These are phyloP conservation scores for Urophycis tenuis DNA, from an alignment of 2,797 vertebrate species.

Conservation along the genomic window DNA sequence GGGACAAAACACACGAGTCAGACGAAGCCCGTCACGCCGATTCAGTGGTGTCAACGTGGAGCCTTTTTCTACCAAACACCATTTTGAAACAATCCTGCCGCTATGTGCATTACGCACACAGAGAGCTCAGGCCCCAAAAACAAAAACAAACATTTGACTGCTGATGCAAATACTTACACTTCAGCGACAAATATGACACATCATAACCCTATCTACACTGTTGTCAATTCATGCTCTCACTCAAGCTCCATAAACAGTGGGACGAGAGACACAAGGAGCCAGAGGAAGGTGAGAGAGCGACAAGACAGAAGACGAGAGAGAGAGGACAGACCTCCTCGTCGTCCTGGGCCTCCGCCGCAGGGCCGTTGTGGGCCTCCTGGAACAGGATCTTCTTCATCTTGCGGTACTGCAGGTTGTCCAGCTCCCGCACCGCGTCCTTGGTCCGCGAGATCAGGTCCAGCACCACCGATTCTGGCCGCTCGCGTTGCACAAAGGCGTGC, in stretches of 20 bases:
- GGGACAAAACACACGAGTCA: neutral
- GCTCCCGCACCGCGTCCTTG: conserved; percentile 95
- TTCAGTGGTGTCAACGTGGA: neutral
- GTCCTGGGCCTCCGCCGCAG: conserved; percentile 87
- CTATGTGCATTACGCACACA: neutral
- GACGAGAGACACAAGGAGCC: neutral
- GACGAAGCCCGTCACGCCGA: too few species aligned
- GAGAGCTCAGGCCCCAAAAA: too few species aligned
- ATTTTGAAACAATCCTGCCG: too few species aligned
- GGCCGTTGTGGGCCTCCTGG: conserved; percentile 95
- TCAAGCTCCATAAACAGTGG: neutral
- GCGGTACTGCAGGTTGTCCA: conserved; percentile 98
- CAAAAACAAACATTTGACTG: neutral
- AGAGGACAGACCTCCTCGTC: conserved; percentile 87
- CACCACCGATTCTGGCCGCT: conserved; percentile 91
- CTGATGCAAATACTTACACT: neutral
- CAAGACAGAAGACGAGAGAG: neutral
- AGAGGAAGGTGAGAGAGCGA: neutral
- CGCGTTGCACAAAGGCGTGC: conserved; percentile 96
- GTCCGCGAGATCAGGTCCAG: conserved; percentile 97
- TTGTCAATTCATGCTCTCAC: neutral
- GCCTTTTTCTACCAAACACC: too few species aligned
- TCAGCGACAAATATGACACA: neutral
- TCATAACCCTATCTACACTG: neutral
- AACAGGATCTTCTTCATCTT: conserved; percentile 99